Percentiles rank a stretch among this genome's conserved stretches.
Conservation (phyloP, 2,797 vertebrate species). For the Sebastes nivosus region DNA sequence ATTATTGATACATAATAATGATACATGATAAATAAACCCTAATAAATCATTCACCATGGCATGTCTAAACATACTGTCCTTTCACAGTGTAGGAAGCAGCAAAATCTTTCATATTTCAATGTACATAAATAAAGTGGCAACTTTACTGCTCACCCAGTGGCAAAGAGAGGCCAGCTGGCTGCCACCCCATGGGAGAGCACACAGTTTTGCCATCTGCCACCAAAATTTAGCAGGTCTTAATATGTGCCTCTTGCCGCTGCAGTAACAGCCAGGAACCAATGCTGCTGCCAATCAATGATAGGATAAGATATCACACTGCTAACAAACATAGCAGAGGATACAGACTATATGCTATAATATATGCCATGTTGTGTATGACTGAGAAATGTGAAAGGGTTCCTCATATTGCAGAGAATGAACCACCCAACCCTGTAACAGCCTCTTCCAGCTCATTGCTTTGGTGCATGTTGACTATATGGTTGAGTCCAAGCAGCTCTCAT, state of each 20-base stretch:
- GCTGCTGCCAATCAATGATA: conserved; percentile 61
- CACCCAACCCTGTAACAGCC: background rate
- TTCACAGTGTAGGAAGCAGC: background rate
- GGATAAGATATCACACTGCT: conserved; percentile 51
- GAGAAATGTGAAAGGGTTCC: background rate
- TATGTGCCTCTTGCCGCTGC: conserved; percentile 61
- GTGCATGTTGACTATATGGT: background rate
- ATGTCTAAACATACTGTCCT: background rate
- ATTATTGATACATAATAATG: background rate
- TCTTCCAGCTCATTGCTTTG: background rate
- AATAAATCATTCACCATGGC: background rate
- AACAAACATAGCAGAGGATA: conserved; percentile 21
- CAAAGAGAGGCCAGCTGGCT: conserved; percentile 68
- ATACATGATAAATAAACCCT: background rate
- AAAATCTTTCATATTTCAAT: conserved; percentile 30
- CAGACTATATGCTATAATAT: background rate
- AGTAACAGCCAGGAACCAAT: conserved; percentile 57
- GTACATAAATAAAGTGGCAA: conserved; percentile 57
- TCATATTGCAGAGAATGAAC: background rate
- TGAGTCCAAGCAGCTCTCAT: background rate
- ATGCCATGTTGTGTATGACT: background rate
- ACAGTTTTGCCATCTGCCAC: conserved; percentile 76
- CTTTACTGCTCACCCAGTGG: conserved; percentile 54
- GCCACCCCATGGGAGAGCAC: conserved; percentile 66
- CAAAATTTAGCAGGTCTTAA: conserved; percentile 70